Evolutionary conservation across 2,888 invertebrate species (phyloP), one percentile per base, ranked within the genome.

Genomic region (Vanessa cardui): DNA sequence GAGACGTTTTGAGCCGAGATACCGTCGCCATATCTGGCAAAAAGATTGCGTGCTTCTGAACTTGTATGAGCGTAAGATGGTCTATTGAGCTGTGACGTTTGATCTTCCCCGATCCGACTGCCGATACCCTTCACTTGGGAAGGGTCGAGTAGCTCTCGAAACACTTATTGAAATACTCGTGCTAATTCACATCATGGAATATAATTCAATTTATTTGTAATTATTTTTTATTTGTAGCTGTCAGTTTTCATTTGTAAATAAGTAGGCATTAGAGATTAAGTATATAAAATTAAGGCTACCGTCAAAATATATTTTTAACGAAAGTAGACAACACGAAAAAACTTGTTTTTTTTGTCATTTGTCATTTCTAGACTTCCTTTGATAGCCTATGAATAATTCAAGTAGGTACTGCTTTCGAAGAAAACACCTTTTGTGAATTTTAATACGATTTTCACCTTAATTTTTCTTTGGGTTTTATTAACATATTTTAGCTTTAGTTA

Each of bases 21-120:
- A 64, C 45, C 50, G 49, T 58, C 58, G 64, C 64, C 54, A 64
- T 66, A 60, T 70, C 64, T 62, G 44, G 62, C 58, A 44, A 59
- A 56, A 68, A 63, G 68, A 71, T 71, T 68, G 65, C 50, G 50
- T 59, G 31, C 63, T 63, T 54, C 52, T 31, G 54, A 31, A 46
- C 45, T 52, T 21, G 62, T 59, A 62, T 46, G 62, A 58, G 58
- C 62, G 65, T 45, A 44, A 70, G 50, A 58, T 54, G 67, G 46
- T 58, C 64, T 39, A 67, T 62, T 59, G 62, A 59, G 54, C 21
- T 45, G 58, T 47, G 59, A 58, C 62, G 39, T 64, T 64, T 64
- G 59, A 65, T 67, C 66, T 66, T 47, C 20, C 26, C 33, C 18
- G 54, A 66, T 66, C 54, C 26, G 54, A 65, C 45, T 45, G 33